Evolutionary conservation across 1,140 invertebrate species (phyloP).

Genomic region (Dreissena rostriformis): DNA sequence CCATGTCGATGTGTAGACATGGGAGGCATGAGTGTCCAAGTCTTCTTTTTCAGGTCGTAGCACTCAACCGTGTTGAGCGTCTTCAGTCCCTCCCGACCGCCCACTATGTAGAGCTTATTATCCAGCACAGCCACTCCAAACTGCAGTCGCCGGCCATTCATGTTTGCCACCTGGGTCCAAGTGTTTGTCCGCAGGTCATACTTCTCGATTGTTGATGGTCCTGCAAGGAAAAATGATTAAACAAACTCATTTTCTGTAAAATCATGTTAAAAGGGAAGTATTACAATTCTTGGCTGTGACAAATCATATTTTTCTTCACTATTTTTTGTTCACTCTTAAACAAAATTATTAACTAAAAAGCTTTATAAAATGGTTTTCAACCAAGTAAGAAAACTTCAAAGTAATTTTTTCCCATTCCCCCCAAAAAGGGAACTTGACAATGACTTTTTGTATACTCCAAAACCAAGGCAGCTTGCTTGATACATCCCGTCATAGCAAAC

Average conservation of each 20-base stretch:
- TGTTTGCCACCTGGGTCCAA: conserved; percentile 90
- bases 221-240: conserved; percentile 78
- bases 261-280: too few relatives aligned
- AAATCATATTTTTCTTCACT: too few relatives aligned
- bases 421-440: too few relatives aligned
- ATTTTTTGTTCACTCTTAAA: too few relatives aligned
- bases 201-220: conserved; percentile 93
- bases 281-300: too few relatives aligned
- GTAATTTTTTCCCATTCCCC: too few relatives aligned
- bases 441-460: too few relatives aligned
- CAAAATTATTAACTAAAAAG: too few relatives aligned
- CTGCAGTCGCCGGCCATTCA: conserved; percentile 90
- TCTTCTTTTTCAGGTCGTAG: conserved; percentile 88
- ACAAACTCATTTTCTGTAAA: too few relatives aligned
- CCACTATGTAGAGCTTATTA: conserved; percentile 91
- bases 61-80: conserved; percentile 95
- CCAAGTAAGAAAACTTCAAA: too few relatives aligned
- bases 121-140: conserved; percentile 95
- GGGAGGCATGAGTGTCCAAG: conserved; percentile 90
- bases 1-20: conserved; percentile 97
- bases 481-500: conserved; percentile 68
- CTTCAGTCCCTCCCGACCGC: conserved; percentile 96
- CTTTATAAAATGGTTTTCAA: too few relatives aligned
- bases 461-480: too few relatives aligned
- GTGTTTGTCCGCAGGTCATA: conserved; percentile 92